Base-by-base conservation (phyloP, 1,140 invertebrate genomes). In the Copidosoma floridanum region DNA sequence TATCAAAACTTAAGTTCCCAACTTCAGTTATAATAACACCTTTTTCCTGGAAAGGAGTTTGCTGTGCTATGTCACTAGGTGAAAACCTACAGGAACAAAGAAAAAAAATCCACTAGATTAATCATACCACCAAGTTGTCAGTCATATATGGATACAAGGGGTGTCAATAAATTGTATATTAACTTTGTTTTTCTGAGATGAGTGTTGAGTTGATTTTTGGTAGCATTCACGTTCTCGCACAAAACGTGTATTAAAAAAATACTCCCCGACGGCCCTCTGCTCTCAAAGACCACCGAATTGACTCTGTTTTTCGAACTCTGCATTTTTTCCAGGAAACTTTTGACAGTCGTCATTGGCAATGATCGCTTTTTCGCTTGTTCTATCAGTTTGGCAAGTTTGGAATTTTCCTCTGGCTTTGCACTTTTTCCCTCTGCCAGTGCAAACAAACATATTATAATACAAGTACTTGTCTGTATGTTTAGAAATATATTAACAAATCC, bases 321-420 rank as follows among this genome's bases (percentile, higher is more conserved):
- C 14, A 81, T 71, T 68, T 74, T 83, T 66, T 85, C 83, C 0
- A 90, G 67, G 14, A 79, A 74, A 70, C 71, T 82, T 61, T 86
- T 84, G 56, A 89, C 82, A 0, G 83, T 81, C 2, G 82, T 72
- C 14, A 64, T 48, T 2, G 87, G 85, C 80, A 90, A 84, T 65
- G 83, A 85, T 16, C 75, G 75, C 50, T 82, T 83, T 58, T 81
- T 82, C 2, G 85, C 85, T 67, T 83, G 72, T 21, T 85, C 84
- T 37, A 90, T 80, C 20, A 84, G 63, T 46, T 82, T 78, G 8
- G 79, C 73, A 20, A 90, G 68, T 56, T 80, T 81, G 2, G 65
- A 12, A 72, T 89, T 89, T 2, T 78, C 14, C 8, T 72, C 71
- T 1, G 86, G 86, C 68, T 89, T 83, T 12, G 75, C 12, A 29